Evolutionary conservation across 2,888 invertebrate species (phyloP).

Genomic region (Euspilapteryx auroguttella): DNA sequence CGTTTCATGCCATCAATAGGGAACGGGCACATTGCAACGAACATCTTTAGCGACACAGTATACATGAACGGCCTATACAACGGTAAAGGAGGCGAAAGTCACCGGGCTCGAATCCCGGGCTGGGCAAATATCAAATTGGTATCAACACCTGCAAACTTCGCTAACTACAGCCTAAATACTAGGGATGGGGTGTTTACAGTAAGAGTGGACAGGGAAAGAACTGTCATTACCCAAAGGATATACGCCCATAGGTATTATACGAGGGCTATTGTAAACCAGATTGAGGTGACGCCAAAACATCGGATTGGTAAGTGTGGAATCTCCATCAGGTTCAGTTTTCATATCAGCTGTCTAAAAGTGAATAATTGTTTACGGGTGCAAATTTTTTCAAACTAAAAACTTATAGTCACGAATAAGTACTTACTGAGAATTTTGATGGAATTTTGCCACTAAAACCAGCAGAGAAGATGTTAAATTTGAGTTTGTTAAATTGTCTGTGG

Average conservation of each 20-base stretch:
- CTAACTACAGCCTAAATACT: slow-evolving; percentile 45
- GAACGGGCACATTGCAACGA: slow-evolving; percentile 63
- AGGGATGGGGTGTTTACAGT: slow-evolving; percentile 47
- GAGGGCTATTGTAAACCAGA: slow-evolving; percentile 49
- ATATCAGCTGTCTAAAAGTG: too few relatives aligned
- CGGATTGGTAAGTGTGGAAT: slow-evolving; percentile 27
- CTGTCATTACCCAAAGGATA: slow-evolving; percentile 45
- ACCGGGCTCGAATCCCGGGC: slow-evolving; percentile 62
- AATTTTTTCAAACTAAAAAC: too few relatives aligned
- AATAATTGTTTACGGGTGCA: too few relatives aligned
- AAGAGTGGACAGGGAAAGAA: slow-evolving; percentile 41
- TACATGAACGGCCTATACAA: slow-evolving; percentile 65
- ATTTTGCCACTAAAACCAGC: too few relatives aligned
- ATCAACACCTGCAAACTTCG: slow-evolving; percentile 34
- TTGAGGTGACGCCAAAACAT: slow-evolving; percentile 40
- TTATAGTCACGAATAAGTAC: too few relatives aligned
- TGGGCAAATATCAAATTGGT: slow-evolving; percentile 58
- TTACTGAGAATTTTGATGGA: too few relatives aligned
- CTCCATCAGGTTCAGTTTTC: too few relatives aligned
- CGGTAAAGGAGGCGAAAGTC: slow-evolving; percentile 55
- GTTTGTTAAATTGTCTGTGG: too few relatives aligned
- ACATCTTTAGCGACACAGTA: slow-evolving; percentile 59
- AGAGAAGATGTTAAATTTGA: too few relatives aligned
- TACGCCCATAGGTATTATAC: slow-evolving; percentile 51
- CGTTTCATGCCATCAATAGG: slow-evolving; percentile 63